Conservation (phyloP, 1,140 invertebrate genomes). For the Bombus superbus region DNA sequence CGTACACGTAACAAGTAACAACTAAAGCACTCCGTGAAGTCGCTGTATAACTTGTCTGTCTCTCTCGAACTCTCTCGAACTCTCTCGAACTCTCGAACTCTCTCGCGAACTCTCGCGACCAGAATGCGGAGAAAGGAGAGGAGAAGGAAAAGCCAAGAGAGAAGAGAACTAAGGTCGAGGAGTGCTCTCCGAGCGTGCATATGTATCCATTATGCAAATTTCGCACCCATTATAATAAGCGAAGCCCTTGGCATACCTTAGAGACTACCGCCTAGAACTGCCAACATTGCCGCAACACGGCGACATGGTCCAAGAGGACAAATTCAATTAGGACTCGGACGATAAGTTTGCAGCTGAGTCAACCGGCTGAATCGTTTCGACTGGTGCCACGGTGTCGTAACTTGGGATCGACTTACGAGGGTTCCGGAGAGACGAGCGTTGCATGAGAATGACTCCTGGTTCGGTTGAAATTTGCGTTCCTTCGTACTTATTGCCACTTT, state of each 20-base stretch:
- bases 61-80: too few species aligned
- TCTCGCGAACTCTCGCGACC: neutral
- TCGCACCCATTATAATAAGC: conserved; percentile 81
- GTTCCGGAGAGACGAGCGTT: conserved; percentile 49
- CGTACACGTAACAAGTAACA: conserved; percentile 79
- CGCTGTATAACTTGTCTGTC: conserved; percentile 36
- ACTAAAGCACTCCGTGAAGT: conserved; percentile 75
- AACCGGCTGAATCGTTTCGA: conserved; percentile 63
- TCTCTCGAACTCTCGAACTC: neutral
- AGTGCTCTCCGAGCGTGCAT: conserved; percentile 77
- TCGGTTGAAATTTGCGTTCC: conserved; percentile 33
- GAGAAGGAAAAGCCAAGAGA: conserved; percentile 31
- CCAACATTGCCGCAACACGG: conserved; percentile 77
- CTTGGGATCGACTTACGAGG: conserved; percentile 56
- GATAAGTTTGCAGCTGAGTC: conserved; percentile 72
- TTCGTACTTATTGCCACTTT: conserved; percentile 51
- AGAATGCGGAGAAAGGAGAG: conserved; percentile 13
- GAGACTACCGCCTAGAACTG: conserved; percentile 74
- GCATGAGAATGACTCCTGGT: conserved; percentile 46
- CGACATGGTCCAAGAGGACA: conserved; percentile 74
- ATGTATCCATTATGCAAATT: conserved; percentile 82
- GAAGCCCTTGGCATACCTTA: conserved; percentile 75
- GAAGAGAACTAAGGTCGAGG: conserved; percentile 60
- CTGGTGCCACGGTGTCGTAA: conserved; percentile 38
- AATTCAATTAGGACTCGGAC: conserved; percentile 78